Evolutionary conservation across 1,140 invertebrate species (phyloP).

Genomic region (Macrocentrus cingulum): DNA sequence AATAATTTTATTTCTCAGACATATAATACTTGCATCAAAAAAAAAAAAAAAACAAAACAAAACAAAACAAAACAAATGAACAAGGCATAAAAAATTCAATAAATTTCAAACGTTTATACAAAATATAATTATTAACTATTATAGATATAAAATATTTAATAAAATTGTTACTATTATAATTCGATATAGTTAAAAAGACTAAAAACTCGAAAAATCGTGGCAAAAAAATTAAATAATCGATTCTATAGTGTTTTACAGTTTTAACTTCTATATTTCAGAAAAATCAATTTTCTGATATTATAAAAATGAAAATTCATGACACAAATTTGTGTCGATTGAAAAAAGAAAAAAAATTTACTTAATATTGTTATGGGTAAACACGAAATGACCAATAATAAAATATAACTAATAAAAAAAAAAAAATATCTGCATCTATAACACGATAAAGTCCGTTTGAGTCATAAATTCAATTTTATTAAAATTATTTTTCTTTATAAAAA

Average conservation of each 20-base stretch:
- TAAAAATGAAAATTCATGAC: constrained; percentile 32
- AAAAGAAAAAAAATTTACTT: constrained; percentile 39
- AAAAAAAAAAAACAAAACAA: too few relatives aligned
- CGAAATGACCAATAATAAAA: constrained; percentile 30
- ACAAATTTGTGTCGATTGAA: constrained; percentile 38
- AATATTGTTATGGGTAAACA: constrained; percentile 41
- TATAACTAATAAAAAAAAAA: constrained; percentile 13
- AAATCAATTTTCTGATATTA: constrained; percentile 26
- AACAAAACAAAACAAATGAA: too few relatives aligned
- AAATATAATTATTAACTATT: constrained; percentile 6
- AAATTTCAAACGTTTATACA: constrained; percentile 11
- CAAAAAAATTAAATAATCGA: constrained; percentile 15
- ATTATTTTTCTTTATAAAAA: background rate
- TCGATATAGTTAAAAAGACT: too few relatives aligned
- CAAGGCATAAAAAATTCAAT: background rate
- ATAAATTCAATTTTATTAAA: background rate
- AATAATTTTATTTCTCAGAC: background rate
- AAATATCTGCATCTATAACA: background rate
- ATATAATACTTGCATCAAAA: too few relatives aligned
- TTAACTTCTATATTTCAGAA: constrained; percentile 40
- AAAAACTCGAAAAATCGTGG: background rate
- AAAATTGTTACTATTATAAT: constrained; percentile 29
- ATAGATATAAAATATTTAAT: constrained; percentile 13
- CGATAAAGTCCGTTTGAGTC: too few relatives aligned
- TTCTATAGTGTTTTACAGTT: constrained; percentile 40